Base-by-base conservation (phyloP, 1,140 invertebrate species). In the Asobara japonica region DNA sequence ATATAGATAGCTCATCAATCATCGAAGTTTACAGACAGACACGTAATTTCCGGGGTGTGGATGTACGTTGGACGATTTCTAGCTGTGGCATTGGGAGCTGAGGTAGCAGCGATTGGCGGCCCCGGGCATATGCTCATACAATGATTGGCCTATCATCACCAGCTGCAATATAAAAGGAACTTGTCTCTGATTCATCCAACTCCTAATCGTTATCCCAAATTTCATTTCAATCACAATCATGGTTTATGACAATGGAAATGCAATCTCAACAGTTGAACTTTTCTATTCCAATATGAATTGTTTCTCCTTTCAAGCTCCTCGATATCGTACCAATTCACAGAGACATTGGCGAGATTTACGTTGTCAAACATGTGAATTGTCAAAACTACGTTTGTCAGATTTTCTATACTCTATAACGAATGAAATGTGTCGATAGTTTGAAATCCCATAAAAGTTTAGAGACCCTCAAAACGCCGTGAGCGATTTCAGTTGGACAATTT, bases 11-110 rank as follows among this genome's bases (percentile, higher is more conserved):
- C 81, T 84, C 84, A 85, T 85, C 83, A 84, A 85, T 85, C 84
- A 85, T 82, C 78, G 65, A 76, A 86, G 83, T 86, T 85, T 86
- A 85, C 80, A 84, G 79, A 84, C 83, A 78, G 84, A 86, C 84
- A 86, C 79, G 84, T 86, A 86, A 86, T 87, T 87, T 78, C 80
- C 80, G 78, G 74, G 79, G 76, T 76, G 77, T 79, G 76, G 75
- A 82, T 80, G 77, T 79, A 80, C 78, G 78, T 76, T 73, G 73
- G 71, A 66, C 68, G 69, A 75, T 76, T 73, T 64, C 76, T 11
- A 27, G n/a, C n/a, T n/a, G n/a, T n/a, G n/a, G 18, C 4, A 7
- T 8, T 20, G 2, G 31, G 69, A 62, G 51, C 20, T 72, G 61
- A 41, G 30, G 69, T 74, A 71, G 71, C 20, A 36, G 74, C 74